Evolutionary conservation across 2,888 invertebrate species (phyloP), one percentile per base, ranked within the genome.

Genomic region (Auanema freiburgensis): DNA sequence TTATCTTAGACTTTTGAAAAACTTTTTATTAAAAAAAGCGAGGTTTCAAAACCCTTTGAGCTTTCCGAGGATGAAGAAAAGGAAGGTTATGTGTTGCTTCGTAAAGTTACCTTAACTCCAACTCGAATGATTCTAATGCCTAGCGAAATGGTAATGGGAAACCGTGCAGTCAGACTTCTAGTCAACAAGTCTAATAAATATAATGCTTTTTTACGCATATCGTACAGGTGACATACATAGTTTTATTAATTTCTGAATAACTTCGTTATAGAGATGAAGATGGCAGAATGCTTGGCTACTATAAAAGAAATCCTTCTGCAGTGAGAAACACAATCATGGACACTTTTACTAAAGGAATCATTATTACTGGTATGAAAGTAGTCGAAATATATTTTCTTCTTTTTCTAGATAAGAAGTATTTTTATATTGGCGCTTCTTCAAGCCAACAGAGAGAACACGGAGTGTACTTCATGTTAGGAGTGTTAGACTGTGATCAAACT

Each of bases 361-460:
- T 33, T 5, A 8, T 33, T 33, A 33, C 21, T 16, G 16, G 16
- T 8, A 12, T 43, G 14, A 12, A 43, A 12, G 14, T 43, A 43
- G 43, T 43, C 12, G 14, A 43, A 43, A 12, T 14, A 43, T 43
- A 12, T 14, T 43, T 51, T 11, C 51, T 53, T 49, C 8, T 14
- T 53, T 18, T 58, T 58, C 5, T 18, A 65, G 65, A 60, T 12
- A 24, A 43, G 2, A 25, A 50, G 4, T 65, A 55, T 24, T 55
- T 33, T 12, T 60, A 57, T 43, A 57, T 65, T 41, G 65, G 60
- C n/a, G 50, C 49, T 14, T 65, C 65, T 2, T 60, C 53, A 25
- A 59, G 59, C 24, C 65, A 65, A 21, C 52, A 60, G 57, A 25
- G 65, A 6, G 65, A 65, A 49, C 44, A 61, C 8, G 65, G 65